Conservation (phyloP, 2,113 vertebrate genomes). For the Phaethornis superciliosus region DNA sequence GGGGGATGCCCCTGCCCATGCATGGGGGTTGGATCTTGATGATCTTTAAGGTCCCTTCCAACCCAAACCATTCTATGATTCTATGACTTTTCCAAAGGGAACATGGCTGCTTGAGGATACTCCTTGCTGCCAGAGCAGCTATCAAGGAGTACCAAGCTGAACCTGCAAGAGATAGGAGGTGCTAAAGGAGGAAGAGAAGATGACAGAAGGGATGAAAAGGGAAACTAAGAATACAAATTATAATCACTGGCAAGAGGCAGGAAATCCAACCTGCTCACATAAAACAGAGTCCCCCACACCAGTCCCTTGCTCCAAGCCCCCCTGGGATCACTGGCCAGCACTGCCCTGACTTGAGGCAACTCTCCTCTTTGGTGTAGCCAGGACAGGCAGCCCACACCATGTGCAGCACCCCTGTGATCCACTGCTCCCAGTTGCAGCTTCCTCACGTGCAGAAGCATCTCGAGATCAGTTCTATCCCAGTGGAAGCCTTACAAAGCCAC, state of each 20-base stretch:
- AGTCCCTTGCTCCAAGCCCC: neutral
- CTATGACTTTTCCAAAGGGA: neutral
- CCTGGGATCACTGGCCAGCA: neutral
- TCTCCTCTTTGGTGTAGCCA: neutral
- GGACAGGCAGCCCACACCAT: neutral
- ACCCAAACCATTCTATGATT: no score
- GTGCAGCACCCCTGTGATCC: neutral
- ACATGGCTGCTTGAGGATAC: neutral
- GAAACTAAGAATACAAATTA: neutral
- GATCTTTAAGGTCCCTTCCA: no score
- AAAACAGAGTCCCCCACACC: fast-evolving
- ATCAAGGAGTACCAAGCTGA: neutral
- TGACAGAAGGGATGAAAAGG: neutral
- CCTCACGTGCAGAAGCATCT: neutral
- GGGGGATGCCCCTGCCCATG: no score
- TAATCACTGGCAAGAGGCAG: neutral
- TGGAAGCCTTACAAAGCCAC: neutral
- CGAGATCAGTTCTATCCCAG: neutral
- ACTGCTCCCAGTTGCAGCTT: neutral
- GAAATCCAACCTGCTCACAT: neutral
- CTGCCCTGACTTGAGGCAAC: neutral
- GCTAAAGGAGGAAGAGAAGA: neutral
- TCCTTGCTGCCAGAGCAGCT: neutral
- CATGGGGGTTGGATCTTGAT: no score
- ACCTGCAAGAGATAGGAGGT: neutral